These are phyloP conservation scores for Gallirallus australis DNA, from an alignment of 2,797 vertebrate genomes.

Conservation along the genomic window DNA sequence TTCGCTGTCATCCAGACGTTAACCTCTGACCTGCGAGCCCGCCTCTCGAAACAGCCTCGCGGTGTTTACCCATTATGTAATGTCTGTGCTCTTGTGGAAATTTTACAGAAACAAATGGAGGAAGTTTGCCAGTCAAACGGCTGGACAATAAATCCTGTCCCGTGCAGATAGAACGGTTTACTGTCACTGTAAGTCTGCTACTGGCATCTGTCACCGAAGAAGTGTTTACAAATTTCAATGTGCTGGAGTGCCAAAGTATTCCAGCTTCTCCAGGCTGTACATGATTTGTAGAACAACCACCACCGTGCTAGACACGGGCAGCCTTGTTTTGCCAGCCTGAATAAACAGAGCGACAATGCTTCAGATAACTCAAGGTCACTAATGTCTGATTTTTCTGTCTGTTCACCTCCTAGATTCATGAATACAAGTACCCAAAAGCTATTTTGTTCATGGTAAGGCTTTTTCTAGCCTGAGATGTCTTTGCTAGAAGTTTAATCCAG, in stretches of 20 bases:
- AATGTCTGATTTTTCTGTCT: neutral
- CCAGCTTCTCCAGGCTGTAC: neutral
- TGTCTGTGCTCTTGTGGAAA: constrained; percentile 80
- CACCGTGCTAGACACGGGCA: constrained; percentile 11
- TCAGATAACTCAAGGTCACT: constrained; percentile 29
- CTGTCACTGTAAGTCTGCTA: constrained; percentile 64
- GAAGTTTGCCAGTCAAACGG: constrained; percentile 79
- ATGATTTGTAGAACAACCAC: constrained; percentile 40
- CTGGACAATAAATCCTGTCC: constrained; percentile 79
- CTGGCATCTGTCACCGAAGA: constrained; percentile 53
- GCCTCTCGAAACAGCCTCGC: constrained; percentile 54
- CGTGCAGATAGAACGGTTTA: constrained; percentile 64
- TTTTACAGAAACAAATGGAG: constrained; percentile 81
- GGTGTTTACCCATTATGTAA: constrained; percentile 80
- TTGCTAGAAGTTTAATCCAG: neutral
- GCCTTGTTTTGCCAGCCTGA: constrained; percentile 47
- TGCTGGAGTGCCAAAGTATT: constrained; percentile 41
- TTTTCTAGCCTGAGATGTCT: neutral
- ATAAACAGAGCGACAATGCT: constrained; percentile 44
- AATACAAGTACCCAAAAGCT: neutral
- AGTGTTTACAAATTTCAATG: constrained; percentile 64
- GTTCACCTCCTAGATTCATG: neutral
- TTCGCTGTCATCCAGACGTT: constrained; percentile 72
- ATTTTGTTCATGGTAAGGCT: neutral
- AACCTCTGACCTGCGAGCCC: constrained; percentile 62